Evolutionary conservation across 2,113 vertebrate species (phyloP), one percentile per base, ranked within the genome.

Genomic region (Gasterosteus nipponicus): DNA sequence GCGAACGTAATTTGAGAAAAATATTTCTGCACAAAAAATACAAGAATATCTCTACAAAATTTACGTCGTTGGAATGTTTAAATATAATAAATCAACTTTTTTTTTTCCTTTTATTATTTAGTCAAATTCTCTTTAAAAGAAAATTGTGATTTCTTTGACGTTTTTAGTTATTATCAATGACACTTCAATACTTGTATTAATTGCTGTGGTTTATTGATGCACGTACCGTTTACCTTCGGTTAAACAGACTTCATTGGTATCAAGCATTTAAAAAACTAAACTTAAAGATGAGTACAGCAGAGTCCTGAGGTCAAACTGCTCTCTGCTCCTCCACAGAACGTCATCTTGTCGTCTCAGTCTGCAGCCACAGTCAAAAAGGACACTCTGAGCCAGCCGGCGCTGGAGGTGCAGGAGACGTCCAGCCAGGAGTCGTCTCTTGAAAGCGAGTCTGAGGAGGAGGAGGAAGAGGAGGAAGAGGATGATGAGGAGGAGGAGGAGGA

Each of bases 391-490:
- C 98, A 99, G 92, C 97, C 97, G 2, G 97, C 96, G 11, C 94
- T 99, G 89, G 98, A 99, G 91, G 96, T 98, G 76, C 95, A 98
- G 86, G 98, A 99, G 92, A 98, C 96, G 0, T 99, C 98, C 42
- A 99, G 97, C 93, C 98, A 98, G 92, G 97, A 99, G 92, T 99
- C 98, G 12, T 99, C 97, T 0, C 93, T 98, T 86, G 97, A 99
- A 90, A 99, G 98, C 38, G 98, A 99, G 91, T 96, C 97, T 12
- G 74, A 76, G n/a, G 75, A 77, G 8, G 78, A 79, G 51, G 75
- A 78, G 2, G 97, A 98, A 3, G 35, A 38, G 5, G 35, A 38
- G 0, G 35, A 38, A 0, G 98, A 99, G 91, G 96, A 97, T 75
- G 95, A 98, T 85, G 98, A 99, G 92, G 98, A 99, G 91, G 96